These are phyloP conservation scores for Steromphala cineraria DNA, from an alignment of 2,888 invertebrate genomes.

Conservation along the genomic window DNA sequence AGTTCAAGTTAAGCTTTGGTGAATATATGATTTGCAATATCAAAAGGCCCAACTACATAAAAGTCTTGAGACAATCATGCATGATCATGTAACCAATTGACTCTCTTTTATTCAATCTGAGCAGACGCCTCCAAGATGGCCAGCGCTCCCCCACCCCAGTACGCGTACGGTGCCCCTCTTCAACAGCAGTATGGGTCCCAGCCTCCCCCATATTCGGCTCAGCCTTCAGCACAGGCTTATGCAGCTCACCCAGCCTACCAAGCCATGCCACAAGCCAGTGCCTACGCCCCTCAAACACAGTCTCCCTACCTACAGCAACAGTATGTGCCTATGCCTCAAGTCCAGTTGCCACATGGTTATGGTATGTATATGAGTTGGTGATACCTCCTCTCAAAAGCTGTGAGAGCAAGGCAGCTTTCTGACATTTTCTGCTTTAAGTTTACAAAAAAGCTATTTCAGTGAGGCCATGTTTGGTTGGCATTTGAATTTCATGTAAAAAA, in stretches of 20 bases:
- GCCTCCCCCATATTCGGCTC: neutral
- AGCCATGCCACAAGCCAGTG: neutral
- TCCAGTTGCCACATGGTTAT: neutral
- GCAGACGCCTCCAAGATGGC: conserved; percentile 23
- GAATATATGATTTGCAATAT: no score
- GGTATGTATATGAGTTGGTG: neutral
- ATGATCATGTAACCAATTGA: no score
- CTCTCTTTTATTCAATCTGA: no score
- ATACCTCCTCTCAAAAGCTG: no score
- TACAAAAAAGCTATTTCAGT: no score
- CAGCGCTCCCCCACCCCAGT: conserved; percentile 23
- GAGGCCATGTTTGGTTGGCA: no score
- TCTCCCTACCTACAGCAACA: neutral
- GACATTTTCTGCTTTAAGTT: no score
- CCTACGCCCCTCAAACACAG: neutral
- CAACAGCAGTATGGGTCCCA: conserved; percentile 12
- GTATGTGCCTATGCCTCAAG: neutral
- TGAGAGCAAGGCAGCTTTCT: no score
- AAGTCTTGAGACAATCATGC: no score
- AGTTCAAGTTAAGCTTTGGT: no score
- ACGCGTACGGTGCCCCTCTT: conserved; percentile 4
- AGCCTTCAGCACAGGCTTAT: neutral
- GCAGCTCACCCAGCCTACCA: neutral
- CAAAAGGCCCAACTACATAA: no score
- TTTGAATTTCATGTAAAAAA: no score